Percentiles rank a stretch among this genome's conserved stretches.
Conservation (phyloP, 2,797 vertebrate species). For the Sebastes variabilis region DNA sequence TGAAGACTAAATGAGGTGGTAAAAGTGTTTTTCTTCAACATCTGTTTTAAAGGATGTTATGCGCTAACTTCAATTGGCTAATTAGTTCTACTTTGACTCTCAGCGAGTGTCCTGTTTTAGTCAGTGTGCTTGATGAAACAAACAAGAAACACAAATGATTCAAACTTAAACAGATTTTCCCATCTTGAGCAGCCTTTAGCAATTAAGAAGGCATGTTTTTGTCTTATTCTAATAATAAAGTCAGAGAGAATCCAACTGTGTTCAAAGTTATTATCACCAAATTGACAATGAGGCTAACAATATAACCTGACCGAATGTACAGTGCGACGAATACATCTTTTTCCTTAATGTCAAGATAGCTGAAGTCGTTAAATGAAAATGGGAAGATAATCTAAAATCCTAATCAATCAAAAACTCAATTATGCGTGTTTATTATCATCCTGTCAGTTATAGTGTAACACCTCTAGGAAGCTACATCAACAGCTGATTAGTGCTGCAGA, state of each 20-base stretch:
- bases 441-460: slow-evolving; percentile 55
- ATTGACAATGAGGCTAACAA: slow-evolving; percentile 22
- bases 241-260: slow-evolving; percentile 13
- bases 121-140: slow-evolving; percentile 41
- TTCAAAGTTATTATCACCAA: slow-evolving; percentile 30
- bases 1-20: slow-evolving; percentile 18
- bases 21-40: slow-evolving; percentile 25
- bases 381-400: slow-evolving; percentile 60
- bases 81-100: slow-evolving; percentile 47
- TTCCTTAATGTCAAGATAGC: slow-evolving; percentile 30
- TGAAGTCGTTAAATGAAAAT: slow-evolving; percentile 51
- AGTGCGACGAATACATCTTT: slow-evolving; percentile 17
- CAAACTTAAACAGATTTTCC: slow-evolving; percentile 43
- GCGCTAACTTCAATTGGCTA: slow-evolving; percentile 34
- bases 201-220: slow-evolving; percentile 44
- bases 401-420: slow-evolving; percentile 65
- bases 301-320: slow-evolving; percentile 23
- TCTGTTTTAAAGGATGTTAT: slow-evolving; percentile 28
- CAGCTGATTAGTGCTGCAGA: slow-evolving; percentile 60
- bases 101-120: slow-evolving; percentile 14
- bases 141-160: slow-evolving; percentile 35
- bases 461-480: slow-evolving; percentile 49
- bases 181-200: slow-evolving; percentile 28
- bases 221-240: slow-evolving; percentile 30
- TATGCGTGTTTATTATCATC: slow-evolving; percentile 64